Conservation (phyloP, 2,888 invertebrate genomes). For the Dryobotodes eremita region DNA sequence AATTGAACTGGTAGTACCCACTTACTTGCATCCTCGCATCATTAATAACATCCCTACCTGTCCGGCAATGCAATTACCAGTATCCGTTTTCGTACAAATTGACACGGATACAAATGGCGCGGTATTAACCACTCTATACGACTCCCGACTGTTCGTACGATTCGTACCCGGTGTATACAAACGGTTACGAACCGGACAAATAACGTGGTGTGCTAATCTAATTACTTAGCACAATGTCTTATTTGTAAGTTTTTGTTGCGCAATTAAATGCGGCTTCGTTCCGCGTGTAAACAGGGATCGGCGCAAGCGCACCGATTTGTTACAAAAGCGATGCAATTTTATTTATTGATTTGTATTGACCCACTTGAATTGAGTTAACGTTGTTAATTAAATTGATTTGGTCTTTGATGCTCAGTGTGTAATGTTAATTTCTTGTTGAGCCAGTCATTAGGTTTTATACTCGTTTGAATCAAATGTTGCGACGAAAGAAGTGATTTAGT, state of each 20-base stretch:
- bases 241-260: conserved; percentile 86
- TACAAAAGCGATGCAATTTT: conserved; percentile 69
- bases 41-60: conserved; percentile 71
- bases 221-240: conserved; percentile 89
- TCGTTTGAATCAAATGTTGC: conserved; percentile 43
- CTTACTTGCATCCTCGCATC: conserved; percentile 58
- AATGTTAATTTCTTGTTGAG: conserved; percentile 39
- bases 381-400: conserved; percentile 66
- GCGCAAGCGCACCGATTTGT: conserved; percentile 77
- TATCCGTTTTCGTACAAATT: conserved; percentile 77
- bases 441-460: conserved; percentile 40
- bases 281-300: conserved; percentile 80
- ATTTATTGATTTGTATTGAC: conserved; percentile 67
- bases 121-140: conserved; percentile 77
- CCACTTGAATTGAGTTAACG: conserved; percentile 61
- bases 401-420: conserved; percentile 37
- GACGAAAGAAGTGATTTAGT: conserved; percentile 26
- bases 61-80: conserved; percentile 74
- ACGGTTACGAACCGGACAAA: conserved; percentile 70
- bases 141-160: conserved; percentile 59
- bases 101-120: conserved; percentile 74
- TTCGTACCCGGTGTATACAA: conserved; percentile 33
- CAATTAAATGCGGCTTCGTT: conserved; percentile 83
- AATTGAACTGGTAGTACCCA: conserved; percentile 62
- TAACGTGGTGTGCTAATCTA: conserved; percentile 87